These are phyloP conservation scores for Formica selysi DNA, from an alignment of 1,140 invertebrate genomes.

Conservation along the genomic window DNA sequence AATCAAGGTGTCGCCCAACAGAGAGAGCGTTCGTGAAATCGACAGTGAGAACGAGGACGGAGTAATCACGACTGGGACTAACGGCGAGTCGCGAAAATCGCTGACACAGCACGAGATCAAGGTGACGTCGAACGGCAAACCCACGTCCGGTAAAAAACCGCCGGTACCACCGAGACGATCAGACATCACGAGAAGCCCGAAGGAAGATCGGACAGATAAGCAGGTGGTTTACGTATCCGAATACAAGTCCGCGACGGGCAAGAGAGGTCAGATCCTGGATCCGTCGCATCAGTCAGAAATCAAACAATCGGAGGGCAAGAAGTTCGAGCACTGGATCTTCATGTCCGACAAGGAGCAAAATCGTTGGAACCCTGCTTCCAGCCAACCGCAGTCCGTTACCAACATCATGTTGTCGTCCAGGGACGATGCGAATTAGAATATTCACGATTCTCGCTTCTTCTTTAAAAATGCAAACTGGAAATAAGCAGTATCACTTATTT, in stretches of 20 bases:
- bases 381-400: constrained; percentile 78
- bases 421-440: constrained; percentile 72
- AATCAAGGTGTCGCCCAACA: constrained; percentile 84
- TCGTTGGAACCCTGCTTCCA: constrained; percentile 78
- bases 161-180: constrained; percentile 83
- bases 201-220: constrained; percentile 75
- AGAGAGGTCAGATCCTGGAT: constrained; percentile 36
- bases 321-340: constrained; percentile 81
- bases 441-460: background rate
- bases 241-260: constrained; percentile 76
- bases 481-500: background rate
- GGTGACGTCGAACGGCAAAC: constrained; percentile 82
- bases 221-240: constrained; percentile 85
- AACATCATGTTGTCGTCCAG: constrained; percentile 80
- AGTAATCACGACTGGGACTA: constrained; percentile 65
- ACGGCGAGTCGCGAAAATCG: constrained; percentile 68
- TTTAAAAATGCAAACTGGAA: background rate
- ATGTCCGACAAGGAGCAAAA: constrained; percentile 80
- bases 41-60: constrained; percentile 73
- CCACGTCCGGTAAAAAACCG: constrained; percentile 81
- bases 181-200: constrained; percentile 78
- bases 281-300: constrained; percentile 34
- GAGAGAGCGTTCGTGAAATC: constrained; percentile 72
- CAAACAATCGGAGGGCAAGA: constrained; percentile 69
- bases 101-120: constrained; percentile 72